A percentile compares a stretch with the other conserved stretches of the same genome.
These are phyloP conservation scores for Danio choprae DNA, from an alignment of 2,797 vertebrate genomes.

Conservation along the genomic window DNA sequence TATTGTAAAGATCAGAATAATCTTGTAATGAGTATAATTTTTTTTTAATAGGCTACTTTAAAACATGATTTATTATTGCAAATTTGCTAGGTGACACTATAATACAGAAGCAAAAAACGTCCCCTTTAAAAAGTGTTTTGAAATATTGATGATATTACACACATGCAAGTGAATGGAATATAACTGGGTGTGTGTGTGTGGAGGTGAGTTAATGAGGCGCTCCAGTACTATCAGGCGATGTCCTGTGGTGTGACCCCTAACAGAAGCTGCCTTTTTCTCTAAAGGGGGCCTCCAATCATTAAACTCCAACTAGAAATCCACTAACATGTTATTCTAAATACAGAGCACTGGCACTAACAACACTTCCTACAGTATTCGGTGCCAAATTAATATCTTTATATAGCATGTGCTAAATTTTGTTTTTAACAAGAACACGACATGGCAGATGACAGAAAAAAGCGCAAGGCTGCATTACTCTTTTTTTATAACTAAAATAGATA, in stretches of 20 bases:
- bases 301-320: conserved; percentile 43
- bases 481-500: neutral
- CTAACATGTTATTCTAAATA: conserved; percentile 28
- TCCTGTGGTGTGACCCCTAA: conserved; percentile 33
- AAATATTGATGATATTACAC: too few species aligned
- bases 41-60: too few species aligned
- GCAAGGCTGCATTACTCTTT: neutral
- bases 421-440: neutral
- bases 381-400: conserved; percentile 15
- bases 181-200: conserved; percentile 4
- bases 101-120: too few species aligned
- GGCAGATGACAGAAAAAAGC: neutral
- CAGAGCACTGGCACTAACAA: neutral
- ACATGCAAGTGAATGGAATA: too few species aligned
- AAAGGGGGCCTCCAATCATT: conserved; percentile 45
- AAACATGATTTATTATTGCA: too few species aligned
- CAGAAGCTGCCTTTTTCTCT: conserved; percentile 36
- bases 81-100: too few species aligned
- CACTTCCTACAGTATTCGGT: neutral
- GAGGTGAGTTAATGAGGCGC: conserved; percentile 49
- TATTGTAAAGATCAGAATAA: too few species aligned
- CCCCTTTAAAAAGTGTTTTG: too few species aligned
- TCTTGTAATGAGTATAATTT: too few species aligned
- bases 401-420: neutral
- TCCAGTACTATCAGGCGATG: conserved; percentile 36